phyloP scores from a whole-genome alignment of 2,113 vertebrate genomes.

The Tursiops truncatus region DNA sequence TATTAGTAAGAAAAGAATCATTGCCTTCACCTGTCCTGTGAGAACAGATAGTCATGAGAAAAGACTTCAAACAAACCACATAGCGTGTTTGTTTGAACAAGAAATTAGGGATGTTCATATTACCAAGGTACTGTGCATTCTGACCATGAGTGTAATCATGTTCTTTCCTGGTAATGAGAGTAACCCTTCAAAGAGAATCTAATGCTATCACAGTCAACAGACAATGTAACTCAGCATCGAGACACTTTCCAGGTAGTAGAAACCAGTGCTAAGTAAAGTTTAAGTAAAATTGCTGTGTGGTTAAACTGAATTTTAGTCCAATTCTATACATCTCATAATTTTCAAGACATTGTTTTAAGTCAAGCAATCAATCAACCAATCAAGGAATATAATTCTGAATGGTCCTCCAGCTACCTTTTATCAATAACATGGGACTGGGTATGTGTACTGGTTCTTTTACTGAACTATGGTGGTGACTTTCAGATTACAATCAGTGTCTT shows the following conservation, averaged over 20 bases:
- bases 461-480: neutral
- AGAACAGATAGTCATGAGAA: conserved; percentile 55
- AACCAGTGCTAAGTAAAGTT: neutral
- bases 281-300: neutral
- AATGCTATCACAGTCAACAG: neutral
- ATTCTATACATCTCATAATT: neutral
- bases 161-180: conserved; percentile 36
- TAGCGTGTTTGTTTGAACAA: conserved; percentile 56
- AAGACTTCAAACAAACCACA: conserved; percentile 60
- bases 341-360: neutral
- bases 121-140: conserved; percentile 44
- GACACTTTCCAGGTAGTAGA: neutral
- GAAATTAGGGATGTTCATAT: conserved; percentile 9
- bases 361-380: neutral
- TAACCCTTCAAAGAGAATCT: neutral
- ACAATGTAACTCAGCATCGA: neutral
- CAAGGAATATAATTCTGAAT: neutral
- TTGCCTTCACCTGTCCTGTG: neutral
- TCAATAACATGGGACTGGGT: neutral
- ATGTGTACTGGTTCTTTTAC: neutral
- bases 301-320: neutral
- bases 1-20: conserved; percentile 9
- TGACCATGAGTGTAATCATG: neutral
- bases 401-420: neutral
- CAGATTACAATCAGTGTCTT: neutral